phyloP scores from a whole-genome alignment of 53 echinoderm and acorn worm genomes.

The Holothuria scabra region DNA sequence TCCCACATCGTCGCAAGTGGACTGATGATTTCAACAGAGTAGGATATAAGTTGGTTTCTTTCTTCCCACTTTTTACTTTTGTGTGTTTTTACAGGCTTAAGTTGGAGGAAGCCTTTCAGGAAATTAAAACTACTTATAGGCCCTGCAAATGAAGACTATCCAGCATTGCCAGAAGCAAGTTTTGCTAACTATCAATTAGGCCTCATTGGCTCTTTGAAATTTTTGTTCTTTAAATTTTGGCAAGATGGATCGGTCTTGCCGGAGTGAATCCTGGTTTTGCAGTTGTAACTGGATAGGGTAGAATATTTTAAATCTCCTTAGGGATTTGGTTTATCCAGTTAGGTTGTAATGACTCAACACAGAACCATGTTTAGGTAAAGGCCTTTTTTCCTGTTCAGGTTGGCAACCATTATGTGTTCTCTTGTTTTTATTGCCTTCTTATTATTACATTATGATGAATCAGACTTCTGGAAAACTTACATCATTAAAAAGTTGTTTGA shows the following conservation, averaged over 20 bases:
- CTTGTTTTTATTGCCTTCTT: neutral
- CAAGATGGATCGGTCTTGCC: conserved; percentile 47
- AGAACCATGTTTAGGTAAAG: conserved; percentile 36
- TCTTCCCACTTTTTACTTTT: neutral
- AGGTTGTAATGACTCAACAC: conserved; percentile 38
- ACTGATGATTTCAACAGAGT: conserved; percentile 42
- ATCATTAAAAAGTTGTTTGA: too few species aligned
- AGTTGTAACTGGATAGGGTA: conserved; percentile 33
- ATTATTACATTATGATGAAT: conserved; percentile 17
- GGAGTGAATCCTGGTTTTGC: conserved; percentile 31
- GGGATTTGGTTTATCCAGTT: conserved; percentile 42
- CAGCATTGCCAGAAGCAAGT: conserved; percentile 35
- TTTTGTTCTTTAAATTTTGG: conserved; percentile 18
- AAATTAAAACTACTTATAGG: conserved; percentile 51
- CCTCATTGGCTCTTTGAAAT: conserved; percentile 50
- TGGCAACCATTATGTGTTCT: conserved; percentile 19
- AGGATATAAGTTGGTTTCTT: conserved; percentile 25
- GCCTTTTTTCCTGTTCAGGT: neutral
- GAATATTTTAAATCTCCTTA: conserved; percentile 46
- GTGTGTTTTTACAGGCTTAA: conserved; percentile 48
- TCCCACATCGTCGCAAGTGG: neutral
- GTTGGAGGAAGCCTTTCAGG: conserved; percentile 43
- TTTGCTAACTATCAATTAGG: conserved; percentile 52
- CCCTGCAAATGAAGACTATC: conserved; percentile 14
- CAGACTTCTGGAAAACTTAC: conserved; percentile 5